Conservation (phyloP, 1,140 invertebrate species). For the Zaprionus nigranus region DNA sequence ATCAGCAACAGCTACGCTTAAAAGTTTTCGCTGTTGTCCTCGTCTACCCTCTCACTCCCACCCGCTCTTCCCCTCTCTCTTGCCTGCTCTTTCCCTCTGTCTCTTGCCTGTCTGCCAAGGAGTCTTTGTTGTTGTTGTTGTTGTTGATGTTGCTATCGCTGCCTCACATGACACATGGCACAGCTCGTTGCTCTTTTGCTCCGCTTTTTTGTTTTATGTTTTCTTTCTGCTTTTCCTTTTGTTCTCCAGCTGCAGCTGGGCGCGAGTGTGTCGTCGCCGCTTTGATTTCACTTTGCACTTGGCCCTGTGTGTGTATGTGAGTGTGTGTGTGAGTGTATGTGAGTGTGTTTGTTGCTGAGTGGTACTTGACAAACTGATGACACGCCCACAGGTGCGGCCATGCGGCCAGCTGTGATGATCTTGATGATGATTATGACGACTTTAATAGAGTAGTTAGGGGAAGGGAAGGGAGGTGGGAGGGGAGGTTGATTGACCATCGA, state of each 20-base stretch:
- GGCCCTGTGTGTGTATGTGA: background rate
- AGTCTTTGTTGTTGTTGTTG: conserved; percentile 44
- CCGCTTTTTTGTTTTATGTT: conserved; percentile 16
- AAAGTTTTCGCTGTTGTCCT: conserved; percentile 24
- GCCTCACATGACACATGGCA: conserved; percentile 29
- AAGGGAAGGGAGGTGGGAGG: background rate
- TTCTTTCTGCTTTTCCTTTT: conserved; percentile 1
- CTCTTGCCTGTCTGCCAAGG: conserved; percentile 29
- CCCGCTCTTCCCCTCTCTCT: background rate
- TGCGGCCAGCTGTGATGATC: conserved; percentile 8
- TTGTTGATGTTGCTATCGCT: conserved; percentile 30
- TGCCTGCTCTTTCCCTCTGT: background rate
- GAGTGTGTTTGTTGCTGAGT: conserved; percentile 27
- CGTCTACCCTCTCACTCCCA: background rate
- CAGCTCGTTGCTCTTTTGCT: conserved; percentile 39
- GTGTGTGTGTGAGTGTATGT: background rate
- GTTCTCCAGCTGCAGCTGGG: conserved; percentile 15
- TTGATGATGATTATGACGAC: background rate
- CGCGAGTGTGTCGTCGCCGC: conserved; percentile 39
- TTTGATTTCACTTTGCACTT: conserved; percentile 48
- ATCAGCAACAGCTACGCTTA: conserved; percentile 27
- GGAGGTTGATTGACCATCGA: background rate
- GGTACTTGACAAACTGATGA: conserved; percentile 45
- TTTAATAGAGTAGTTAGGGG: conserved; percentile 8
- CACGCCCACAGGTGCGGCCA: conserved; percentile 41